Evolutionary conservation across 2,797 vertebrate species (phyloP).

Genomic region (Spinus olivaceus): DNA sequence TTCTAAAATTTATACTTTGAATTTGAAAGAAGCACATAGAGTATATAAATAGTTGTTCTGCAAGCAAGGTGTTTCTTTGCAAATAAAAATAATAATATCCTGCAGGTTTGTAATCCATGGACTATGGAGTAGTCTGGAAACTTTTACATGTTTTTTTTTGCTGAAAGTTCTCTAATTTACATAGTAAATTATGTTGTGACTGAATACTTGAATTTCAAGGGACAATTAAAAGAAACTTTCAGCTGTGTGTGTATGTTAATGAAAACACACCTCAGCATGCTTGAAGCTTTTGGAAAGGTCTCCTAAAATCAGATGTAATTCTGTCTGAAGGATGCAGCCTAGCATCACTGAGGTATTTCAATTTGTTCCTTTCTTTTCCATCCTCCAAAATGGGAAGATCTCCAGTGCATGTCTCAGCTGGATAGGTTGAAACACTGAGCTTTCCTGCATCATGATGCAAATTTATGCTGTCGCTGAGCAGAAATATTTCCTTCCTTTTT

Average conservation of each 20-base stretch:
- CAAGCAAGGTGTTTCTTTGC: background rate
- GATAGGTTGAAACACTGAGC: background rate
- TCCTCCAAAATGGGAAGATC: background rate
- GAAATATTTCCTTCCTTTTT: background rate
- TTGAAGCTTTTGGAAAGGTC: background rate
- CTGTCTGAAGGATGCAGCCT: background rate
- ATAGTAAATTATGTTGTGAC: background rate
- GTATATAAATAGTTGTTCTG: background rate
- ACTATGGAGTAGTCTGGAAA: background rate
- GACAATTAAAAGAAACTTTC: background rate
- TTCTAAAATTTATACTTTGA: background rate
- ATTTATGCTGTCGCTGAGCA: background rate
- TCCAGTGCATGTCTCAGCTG: background rate
- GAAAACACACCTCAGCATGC: background rate
- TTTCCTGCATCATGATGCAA: background rate
- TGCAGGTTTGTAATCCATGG: background rate
- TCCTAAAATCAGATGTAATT: background rate
- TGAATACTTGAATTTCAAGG: background rate
- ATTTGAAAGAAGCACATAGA: background rate
- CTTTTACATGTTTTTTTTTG: background rate
- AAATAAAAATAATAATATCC: background rate
- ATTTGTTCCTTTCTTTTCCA: background rate
- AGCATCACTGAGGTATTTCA: background rate
- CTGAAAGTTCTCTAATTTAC: background rate
- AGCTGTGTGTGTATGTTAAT: background rate